These are phyloP conservation scores for Cantharis nigra DNA, from an alignment of 2,888 invertebrate genomes.

Conservation along the genomic window DNA sequence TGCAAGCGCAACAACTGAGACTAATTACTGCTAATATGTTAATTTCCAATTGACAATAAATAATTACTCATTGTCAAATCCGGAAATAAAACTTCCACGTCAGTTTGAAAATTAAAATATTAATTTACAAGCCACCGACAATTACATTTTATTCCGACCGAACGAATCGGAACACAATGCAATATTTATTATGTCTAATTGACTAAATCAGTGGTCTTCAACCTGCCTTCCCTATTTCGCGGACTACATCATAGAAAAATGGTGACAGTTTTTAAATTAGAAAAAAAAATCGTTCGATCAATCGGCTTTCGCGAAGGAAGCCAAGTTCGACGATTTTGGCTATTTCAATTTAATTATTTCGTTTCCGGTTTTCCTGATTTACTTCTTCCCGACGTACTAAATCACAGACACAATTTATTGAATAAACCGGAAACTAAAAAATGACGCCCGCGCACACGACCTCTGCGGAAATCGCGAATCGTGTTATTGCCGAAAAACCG, in stretches of 20 bases:
- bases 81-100: constrained; percentile 25
- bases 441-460: not conserved
- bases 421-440: not conserved
- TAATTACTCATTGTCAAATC: constrained; percentile 21
- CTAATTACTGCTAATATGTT: constrained; percentile 18
- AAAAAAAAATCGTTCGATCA: not conserved
- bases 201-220: not conserved
- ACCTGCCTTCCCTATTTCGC: too few relatives aligned
- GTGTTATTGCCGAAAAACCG: not conserved
- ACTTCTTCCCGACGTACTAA: not conserved
- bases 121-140: constrained; percentile 22
- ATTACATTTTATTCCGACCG: not conserved
- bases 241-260: not conserved
- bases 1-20: constrained; percentile 1
- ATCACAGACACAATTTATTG: not conserved
- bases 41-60: constrained; percentile 21
- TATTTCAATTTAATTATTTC: not conserved
- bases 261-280: not conserved
- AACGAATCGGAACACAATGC: not conserved
- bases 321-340: not conserved
- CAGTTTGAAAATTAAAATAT: constrained; percentile 30
- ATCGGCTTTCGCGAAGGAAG: not conserved
- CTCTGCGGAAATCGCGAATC: not conserved
- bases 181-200: not conserved
- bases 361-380: not conserved